A percentile compares a stretch with the other conserved stretches of the same genome.
Evolutionary conservation across 2,797 vertebrate species (phyloP).

Genomic region (Euthynnus affinis): DNA sequence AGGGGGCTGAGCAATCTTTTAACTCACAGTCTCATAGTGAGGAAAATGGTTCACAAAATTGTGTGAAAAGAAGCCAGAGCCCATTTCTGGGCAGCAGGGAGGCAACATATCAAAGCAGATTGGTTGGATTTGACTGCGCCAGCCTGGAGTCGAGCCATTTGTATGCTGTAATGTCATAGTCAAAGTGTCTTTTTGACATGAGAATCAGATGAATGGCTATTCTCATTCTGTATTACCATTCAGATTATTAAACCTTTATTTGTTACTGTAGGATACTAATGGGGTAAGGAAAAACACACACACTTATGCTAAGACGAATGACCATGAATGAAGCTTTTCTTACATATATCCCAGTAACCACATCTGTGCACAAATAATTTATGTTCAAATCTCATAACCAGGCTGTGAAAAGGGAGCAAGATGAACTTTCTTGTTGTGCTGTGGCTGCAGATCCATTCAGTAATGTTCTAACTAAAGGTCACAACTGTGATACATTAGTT

Average conservation of each 20-base stretch:
- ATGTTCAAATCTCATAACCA: not conserved
- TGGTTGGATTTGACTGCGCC: slow-evolving; percentile 36
- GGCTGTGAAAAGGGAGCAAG: not conserved
- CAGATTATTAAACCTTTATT: slow-evolving; percentile 20
- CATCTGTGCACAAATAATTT: not conserved
- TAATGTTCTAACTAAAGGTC: slow-evolving; percentile 16
- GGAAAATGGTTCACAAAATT: slow-evolving; percentile 39
- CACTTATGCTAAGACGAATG: not conserved
- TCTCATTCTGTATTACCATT: not conserved
- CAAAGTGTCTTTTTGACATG: slow-evolving; percentile 16
- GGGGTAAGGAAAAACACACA: slow-evolving; percentile 3
- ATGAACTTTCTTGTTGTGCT: not conserved
- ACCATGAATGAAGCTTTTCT: not conserved
- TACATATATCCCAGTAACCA: not conserved
- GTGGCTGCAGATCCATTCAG: not conserved
- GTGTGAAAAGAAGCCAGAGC: slow-evolving; percentile 35
- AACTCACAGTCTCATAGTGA: slow-evolving; percentile 36
- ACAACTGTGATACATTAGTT: not conserved
- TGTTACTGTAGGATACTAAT: not conserved
- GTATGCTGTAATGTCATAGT: slow-evolving; percentile 31
- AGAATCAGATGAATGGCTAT: slow-evolving; percentile 23
- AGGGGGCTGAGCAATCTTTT: slow-evolving; percentile 2
- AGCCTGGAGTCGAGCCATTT: slow-evolving; percentile 35
- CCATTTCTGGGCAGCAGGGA: slow-evolving; percentile 46
- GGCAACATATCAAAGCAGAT: slow-evolving; percentile 53